Evolutionary conservation across 1,140 invertebrate genomes (phyloP).

Genomic region (Dendrolimus punctatus): DNA sequence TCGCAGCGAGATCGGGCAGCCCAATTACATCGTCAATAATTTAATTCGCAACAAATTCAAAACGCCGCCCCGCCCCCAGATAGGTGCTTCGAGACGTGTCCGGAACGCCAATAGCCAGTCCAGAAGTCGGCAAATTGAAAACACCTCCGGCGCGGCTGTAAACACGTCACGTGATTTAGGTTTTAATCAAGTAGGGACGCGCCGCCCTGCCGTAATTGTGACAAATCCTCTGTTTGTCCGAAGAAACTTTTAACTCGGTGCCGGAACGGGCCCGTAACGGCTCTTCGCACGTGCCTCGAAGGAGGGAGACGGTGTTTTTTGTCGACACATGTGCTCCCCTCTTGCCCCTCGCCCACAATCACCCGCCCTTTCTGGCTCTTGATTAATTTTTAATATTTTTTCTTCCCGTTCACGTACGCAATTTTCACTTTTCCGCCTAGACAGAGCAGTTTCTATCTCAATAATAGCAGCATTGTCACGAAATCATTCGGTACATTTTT

Average conservation of each 20-base stretch:
- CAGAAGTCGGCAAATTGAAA: conserved; percentile 65
- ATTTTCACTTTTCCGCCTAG: conserved; percentile 65
- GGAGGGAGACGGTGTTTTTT: conserved; percentile 57
- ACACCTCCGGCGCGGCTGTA: conserved; percentile 67
- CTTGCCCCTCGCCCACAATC: conserved; percentile 14
- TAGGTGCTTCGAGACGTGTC: conserved; percentile 58
- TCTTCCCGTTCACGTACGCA: conserved; percentile 67
- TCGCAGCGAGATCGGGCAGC: conserved; percentile 26
- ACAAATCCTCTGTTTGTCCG: conserved; percentile 71
- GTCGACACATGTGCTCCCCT: conserved; percentile 60
- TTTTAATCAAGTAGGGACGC: conserved; percentile 70
- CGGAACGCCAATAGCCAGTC: conserved; percentile 60
- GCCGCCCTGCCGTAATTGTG: conserved; percentile 65
- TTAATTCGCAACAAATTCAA: conserved; percentile 68
- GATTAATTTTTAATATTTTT: conserved; percentile 72
- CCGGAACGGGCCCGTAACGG: conserved; percentile 46
- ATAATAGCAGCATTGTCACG: no score
- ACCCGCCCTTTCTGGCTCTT: conserved; percentile 32
- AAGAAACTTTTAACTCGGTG: conserved; percentile 67
- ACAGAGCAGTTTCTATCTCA: conserved; percentile 28
- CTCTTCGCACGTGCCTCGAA: conserved; percentile 50
- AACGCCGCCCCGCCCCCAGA: conserved; percentile 49
- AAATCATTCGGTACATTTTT: no score
- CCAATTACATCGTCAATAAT: conserved; percentile 67
- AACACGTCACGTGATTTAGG: conserved; percentile 72